phyloP scores from a whole-genome alignment of 2,888 invertebrate species.

The Malthinus seriepunctatus region DNA sequence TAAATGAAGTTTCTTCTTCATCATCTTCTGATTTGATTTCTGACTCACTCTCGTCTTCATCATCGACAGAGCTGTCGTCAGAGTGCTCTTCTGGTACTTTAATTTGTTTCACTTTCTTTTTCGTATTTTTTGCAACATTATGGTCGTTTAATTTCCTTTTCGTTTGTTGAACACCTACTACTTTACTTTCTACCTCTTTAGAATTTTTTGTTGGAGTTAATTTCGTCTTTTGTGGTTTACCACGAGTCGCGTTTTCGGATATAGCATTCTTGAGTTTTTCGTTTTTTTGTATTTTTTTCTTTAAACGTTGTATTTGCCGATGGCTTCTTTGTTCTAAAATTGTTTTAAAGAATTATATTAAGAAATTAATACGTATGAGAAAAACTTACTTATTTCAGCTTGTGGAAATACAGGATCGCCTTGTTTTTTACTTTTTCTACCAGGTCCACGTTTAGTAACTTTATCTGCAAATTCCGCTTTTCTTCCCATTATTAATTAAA shows the following conservation, averaged over 20 bases:
- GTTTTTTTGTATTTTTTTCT: conserved; percentile 60
- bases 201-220: conserved; percentile 20
- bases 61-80: too few species aligned
- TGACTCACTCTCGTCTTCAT: conserved; percentile 47
- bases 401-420: conserved; percentile 74
- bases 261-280: conserved; percentile 42
- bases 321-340: conserved; percentile 64
- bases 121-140: conserved; percentile 34
- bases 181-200: conserved; percentile 38
- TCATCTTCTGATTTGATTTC: conserved; percentile 32
- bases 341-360: conserved; percentile 49
- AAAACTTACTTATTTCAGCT: conserved; percentile 55
- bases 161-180: too few species aligned
- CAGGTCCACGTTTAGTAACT: conserved; percentile 79
- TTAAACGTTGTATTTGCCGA: conserved; percentile 67
- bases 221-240: not conserved
- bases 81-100: too few species aligned
- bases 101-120: too few species aligned
- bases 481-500: conserved; percentile 73
- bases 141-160: too few species aligned
- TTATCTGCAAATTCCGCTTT: conserved; percentile 79
- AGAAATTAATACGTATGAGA: not conserved
- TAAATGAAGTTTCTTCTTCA: conserved; percentile 34
- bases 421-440: conserved; percentile 86
- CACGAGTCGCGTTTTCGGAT: not conserved